Conservation (phyloP, 2,888 invertebrate species). For the Miltochrista miniata region DNA sequence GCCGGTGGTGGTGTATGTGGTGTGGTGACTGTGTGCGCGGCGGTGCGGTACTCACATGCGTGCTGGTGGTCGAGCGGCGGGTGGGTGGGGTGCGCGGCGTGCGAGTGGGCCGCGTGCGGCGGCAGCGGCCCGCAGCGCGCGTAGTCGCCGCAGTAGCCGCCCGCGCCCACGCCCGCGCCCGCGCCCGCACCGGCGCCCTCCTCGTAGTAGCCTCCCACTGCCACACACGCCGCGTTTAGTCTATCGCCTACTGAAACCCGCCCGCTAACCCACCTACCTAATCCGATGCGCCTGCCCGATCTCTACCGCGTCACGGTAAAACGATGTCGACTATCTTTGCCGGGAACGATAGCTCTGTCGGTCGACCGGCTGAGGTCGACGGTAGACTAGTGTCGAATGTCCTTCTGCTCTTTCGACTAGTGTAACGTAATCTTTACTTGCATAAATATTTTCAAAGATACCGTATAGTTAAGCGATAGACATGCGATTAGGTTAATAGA, state of each 20-base stretch:
- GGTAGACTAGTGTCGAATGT: slow-evolving; percentile 11
- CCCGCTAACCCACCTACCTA: slow-evolving; percentile 63
- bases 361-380: slow-evolving; percentile 18
- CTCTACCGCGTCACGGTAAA: slow-evolving; percentile 23
- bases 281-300: slow-evolving; percentile 30
- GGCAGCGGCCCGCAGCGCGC: slow-evolving; percentile 57
- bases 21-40: not conserved
- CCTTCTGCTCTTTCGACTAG: slow-evolving; percentile 13
- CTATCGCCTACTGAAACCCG: slow-evolving; percentile 38
- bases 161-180: slow-evolving; percentile 74
- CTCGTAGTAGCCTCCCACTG: slow-evolving; percentile 81
- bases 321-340: slow-evolving; percentile 18
- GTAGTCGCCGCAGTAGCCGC: no score
- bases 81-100: slow-evolving; percentile 43
- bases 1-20: not conserved
- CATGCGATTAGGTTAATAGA: slow-evolving; percentile 71
- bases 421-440: slow-evolving; percentile 25
- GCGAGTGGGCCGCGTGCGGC: slow-evolving; percentile 46
- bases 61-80: slow-evolving; percentile 60
- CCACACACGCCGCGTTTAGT: slow-evolving; percentile 74
- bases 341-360: slow-evolving; percentile 10
- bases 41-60: slow-evolving; percentile 64
- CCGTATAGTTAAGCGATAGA: slow-evolving; percentile 57
- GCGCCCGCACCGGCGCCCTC: slow-evolving; percentile 65
- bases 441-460: slow-evolving; percentile 39